A percentile compares a stretch with the other conserved stretches of the same genome.
Evolutionary conservation across 2,113 vertebrate species (phyloP).

Genomic region (Alaudala cheleensis): DNA sequence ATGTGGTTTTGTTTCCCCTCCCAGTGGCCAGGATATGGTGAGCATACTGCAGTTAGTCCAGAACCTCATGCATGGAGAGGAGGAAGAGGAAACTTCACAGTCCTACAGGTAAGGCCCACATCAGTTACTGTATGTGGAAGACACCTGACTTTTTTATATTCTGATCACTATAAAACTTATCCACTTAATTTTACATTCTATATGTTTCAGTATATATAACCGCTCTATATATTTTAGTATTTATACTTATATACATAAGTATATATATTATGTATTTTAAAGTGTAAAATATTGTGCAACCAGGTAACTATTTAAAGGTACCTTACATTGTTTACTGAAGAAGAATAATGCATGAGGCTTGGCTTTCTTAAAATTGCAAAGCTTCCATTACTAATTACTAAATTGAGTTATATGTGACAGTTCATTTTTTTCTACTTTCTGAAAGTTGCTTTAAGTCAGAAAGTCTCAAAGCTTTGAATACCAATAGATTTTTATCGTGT

Average conservation of each 20-base stretch:
- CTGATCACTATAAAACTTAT: background rate
- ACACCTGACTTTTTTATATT: background rate
- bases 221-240: background rate
- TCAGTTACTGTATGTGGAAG: background rate
- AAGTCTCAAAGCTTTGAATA: background rate
- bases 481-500: background rate
- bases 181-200: background rate
- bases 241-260: background rate
- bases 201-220: background rate
- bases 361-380: background rate
- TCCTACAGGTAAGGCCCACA: conserved; percentile 74
- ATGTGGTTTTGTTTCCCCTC: background rate
- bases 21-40: conserved; percentile 90
- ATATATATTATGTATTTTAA: background rate
- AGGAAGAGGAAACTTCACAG: conserved; percentile 79
- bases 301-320: background rate
- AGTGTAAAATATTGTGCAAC: background rate
- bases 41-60: conserved; percentile 90
- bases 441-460: background rate
- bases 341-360: background rate
- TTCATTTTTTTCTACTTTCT: background rate
- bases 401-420: background rate
- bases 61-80: conserved; percentile 91
- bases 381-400: background rate
- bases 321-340: background rate